Base-by-base conservation (phyloP, 2,888 invertebrate genomes). In the Amiota mariae region DNA sequence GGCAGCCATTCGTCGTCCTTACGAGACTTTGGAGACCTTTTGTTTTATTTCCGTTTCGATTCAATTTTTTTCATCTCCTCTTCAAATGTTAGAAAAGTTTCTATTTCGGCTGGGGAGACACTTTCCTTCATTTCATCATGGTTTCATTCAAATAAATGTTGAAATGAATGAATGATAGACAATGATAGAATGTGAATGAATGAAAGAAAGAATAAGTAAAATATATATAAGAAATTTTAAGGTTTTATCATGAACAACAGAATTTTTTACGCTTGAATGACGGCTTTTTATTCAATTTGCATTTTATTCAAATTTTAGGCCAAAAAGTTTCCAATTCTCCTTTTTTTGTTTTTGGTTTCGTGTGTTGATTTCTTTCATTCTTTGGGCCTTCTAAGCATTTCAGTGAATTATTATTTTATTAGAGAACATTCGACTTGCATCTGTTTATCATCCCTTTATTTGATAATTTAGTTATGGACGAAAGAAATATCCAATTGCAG, bases 241-340 rank as follows among this genome's bases (percentile, higher is more conserved):
- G 79, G 79, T 81, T 81, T 83, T 81, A 81, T 81, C 81, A 79
- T 76, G 72, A 72, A 79, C 36, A 36, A 36, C 79, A 73, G 80
- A 82, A 81, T 75, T 83, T 81, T 82, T 77, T 59, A 20, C 73
- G 81, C 81, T 78, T 82, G 81, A 81, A 70, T 36, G 46, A 20
- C 54, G 80, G 76, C 81, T 75, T 82, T 66, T 83, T 81, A 81
- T 81, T 83, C 83, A 83, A 83, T 81, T 81, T 82, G 81, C 74
- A 79, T 73, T 80, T 72, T 80, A 81, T 81, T 81, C 80, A 81
- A 81, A 81, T 81, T 77, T 80, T 75, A 71, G 63, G 76, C 76
- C 77, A 75, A 66, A 72, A 76, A 72, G 54, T 72, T 72, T 72
- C 47, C 49, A 18, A 36, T 73, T 79, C 75, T 78, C 77, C 73